A percentile compares a stretch with the other conserved stretches of the same genome.
Evolutionary conservation across 1,140 invertebrate species (phyloP).

Genomic region (Gyrodactylus salaris): DNA sequence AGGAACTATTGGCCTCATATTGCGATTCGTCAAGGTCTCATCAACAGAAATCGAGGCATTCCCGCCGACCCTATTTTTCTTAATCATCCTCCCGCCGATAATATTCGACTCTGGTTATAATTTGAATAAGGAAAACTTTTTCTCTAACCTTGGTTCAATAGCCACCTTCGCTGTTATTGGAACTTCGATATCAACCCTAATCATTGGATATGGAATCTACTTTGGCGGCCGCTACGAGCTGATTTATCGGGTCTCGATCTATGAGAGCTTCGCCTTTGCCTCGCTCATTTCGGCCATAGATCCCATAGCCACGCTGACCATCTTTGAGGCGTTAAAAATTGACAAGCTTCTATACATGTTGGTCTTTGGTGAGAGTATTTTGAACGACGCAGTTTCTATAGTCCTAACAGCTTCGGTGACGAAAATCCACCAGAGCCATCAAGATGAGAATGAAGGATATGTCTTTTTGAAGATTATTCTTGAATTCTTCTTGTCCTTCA

Average conservation of each 20-base stretch:
- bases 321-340: constrained; percentile 68
- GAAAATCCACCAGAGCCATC: not conserved
- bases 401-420: constrained; percentile 6
- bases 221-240: constrained; percentile 41
- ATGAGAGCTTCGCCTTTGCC: constrained; percentile 89
- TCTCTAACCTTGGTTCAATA: constrained; percentile 68
- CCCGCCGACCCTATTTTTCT: constrained; percentile 48
- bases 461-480: constrained; percentile 32
- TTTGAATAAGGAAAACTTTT: constrained; percentile 61
- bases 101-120: constrained; percentile 97
- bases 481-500: constrained; percentile 81
- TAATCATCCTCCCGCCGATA: constrained; percentile 76
- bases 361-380: constrained; percentile 66
- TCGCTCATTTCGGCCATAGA: constrained; percentile 91
- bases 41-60: not conserved
- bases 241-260: constrained; percentile 57
- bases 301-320: constrained; percentile 68
- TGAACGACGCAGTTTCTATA: constrained; percentile 28
- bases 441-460: not conserved
- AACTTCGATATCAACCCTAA: constrained; percentile 51
- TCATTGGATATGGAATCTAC: constrained; percentile 51
- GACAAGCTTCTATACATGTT: constrained; percentile 85
- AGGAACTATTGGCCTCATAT: constrained; percentile 4
- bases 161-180: constrained; percentile 72
- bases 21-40: not conserved